These are phyloP conservation scores for Acromyrmex heyeri DNA, from an alignment of 1,140 invertebrate genomes.

Conservation along the genomic window DNA sequence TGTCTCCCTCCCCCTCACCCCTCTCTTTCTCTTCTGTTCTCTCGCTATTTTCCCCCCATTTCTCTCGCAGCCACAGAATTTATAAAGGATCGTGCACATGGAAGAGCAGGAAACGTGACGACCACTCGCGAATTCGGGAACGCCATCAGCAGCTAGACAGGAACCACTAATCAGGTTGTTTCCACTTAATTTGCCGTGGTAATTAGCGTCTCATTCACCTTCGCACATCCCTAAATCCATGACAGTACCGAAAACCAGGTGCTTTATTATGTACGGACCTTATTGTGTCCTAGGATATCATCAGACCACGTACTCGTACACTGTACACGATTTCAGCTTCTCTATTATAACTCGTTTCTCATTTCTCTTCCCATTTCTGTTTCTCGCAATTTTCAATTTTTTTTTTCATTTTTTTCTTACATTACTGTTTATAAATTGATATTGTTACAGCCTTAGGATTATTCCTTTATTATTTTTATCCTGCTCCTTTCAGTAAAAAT, in stretches of 20 bases:
- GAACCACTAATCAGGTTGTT: conserved; percentile 85
- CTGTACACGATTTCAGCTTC: conserved; percentile 52
- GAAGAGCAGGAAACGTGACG: conserved; percentile 51
- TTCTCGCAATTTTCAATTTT: not conserved
- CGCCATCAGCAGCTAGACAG: conserved; percentile 78
- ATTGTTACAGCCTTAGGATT: not conserved
- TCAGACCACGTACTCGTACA: conserved; percentile 46
- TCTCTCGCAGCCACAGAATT: conserved; percentile 12
- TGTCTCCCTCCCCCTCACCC: not conserved
- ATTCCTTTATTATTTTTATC: not conserved
- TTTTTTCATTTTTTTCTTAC: not conserved
- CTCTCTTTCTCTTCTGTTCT: not conserved
- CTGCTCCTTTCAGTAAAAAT: not conserved
- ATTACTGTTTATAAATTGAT: conserved; percentile 5
- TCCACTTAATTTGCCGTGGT: conserved; percentile 86
- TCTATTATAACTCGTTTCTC: not conserved
- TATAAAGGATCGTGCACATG: conserved; percentile 66
- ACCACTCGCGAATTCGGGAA: conserved; percentile 70
- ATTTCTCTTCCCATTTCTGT: not conserved
- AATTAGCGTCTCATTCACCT: conserved; percentile 84
- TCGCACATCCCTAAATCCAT: conserved; percentile 73
- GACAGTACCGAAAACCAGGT: conserved; percentile 73
- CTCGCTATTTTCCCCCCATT: conserved; percentile 3
- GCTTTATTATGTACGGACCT: conserved; percentile 82
- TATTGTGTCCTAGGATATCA: conserved; percentile 81